Conservation (phyloP, 2,888 invertebrate genomes). For the Chymomyza amoena region DNA sequence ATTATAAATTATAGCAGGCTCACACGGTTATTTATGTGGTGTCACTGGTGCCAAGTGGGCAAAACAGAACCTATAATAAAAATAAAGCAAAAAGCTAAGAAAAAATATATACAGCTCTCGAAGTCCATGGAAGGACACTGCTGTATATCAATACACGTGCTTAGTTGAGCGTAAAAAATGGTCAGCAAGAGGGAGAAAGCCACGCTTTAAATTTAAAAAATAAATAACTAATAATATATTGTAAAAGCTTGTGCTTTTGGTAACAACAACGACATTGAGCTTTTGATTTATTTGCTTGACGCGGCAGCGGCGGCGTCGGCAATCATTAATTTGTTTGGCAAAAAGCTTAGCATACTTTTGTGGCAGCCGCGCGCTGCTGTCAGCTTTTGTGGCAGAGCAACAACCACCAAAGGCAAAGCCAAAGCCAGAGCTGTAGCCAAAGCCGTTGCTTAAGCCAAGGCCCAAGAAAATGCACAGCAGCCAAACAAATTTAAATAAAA, state of each 20-base stretch:
- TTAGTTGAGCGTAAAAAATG: constrained; percentile 66
- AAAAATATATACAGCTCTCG: background rate
- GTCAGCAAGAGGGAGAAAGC: background rate
- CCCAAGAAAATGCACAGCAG: constrained; percentile 13
- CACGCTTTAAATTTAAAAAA: background rate
- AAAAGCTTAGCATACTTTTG: constrained; percentile 56
- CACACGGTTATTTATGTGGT: constrained; percentile 62
- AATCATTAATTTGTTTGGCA: constrained; percentile 60
- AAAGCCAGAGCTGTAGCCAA: background rate
- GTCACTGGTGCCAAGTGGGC: constrained; percentile 46
- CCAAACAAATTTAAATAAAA: constrained; percentile 37
- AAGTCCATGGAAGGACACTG: background rate
- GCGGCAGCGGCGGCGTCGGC: constrained; percentile 34
- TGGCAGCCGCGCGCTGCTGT: constrained; percentile 46
- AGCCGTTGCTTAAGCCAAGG: background rate
- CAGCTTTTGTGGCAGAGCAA: constrained; percentile 50
- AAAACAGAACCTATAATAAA: background rate
- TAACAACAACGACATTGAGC: constrained; percentile 22
- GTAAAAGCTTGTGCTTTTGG: background rate
- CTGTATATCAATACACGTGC: constrained; percentile 50
- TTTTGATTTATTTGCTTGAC: constrained; percentile 64
- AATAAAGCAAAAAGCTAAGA: background rate
- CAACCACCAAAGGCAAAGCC: background rate
- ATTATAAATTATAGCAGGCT: constrained; percentile 69
- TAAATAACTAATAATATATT: background rate